Base-by-base conservation (phyloP, 2,113 vertebrate species). In the Archilochus colubris region DNA sequence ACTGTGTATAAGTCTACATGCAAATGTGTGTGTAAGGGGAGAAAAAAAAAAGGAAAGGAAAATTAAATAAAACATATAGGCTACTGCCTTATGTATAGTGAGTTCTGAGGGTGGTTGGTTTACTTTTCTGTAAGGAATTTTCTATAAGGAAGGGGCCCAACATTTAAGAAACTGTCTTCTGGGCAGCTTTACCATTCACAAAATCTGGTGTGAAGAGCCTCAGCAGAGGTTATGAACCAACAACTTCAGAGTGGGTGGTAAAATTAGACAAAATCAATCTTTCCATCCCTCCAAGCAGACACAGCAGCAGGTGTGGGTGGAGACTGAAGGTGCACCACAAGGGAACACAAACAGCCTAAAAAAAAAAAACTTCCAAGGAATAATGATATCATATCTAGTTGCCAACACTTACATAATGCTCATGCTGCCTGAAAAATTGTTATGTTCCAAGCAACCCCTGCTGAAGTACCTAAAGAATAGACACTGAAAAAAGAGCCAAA, bases 191-290 rank as follows among this genome's bases (percentile, higher is more conserved):
- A 36, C 24, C 28, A 25, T 86, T 86, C 80, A 88, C 17, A 93
- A 68, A 84, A 64, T 50, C 68, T 81, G 79, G 13, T 5, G 0
- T 24, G 53, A 51, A 85, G 31, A 86, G 73, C 40, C 68, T 86
- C 82, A 64, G 61, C 64, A 72, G 66, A 93, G 58, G 74, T 78
- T 81, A 48, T 28, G 82, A 95, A 91, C 69, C 31, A 91, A 36
- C 28, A 88, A 3, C 43, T 82, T 91, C 77, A 58, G 72, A 88
- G 85, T 58, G 69, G 73, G 85, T 72, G 82, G 76, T 68, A 86
- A 95, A 86, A 93, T 91, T 61, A 91, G 76, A 68, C 50, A 68
- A 93, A 95, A 90, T 84, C 76, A 72, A 43, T 95, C 61, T 90
- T 96, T 90, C 82, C 88, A 36, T 66, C 73, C 88, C 64, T 78